phyloP scores from a whole-genome alignment of 2,888 invertebrate genomes.

The Eilema caniola region DNA sequence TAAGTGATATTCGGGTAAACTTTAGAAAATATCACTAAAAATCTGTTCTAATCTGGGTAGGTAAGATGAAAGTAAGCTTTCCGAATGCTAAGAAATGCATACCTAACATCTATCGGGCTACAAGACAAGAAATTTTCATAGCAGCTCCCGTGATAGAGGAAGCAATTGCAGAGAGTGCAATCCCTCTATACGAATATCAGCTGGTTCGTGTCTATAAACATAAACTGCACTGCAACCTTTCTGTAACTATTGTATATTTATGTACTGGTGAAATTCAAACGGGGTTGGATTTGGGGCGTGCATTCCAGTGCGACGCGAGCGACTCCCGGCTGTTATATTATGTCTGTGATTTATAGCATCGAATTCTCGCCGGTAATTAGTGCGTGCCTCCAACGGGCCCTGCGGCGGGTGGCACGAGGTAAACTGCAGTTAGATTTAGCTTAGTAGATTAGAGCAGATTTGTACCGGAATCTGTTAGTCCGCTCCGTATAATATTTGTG shows the following conservation, averaged over 20 bases:
- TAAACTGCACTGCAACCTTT: not conserved
- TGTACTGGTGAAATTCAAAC: slow-evolving; percentile 65
- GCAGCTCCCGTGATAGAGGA: not conserved
- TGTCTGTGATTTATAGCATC: slow-evolving; percentile 86
- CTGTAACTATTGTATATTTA: slow-evolving; percentile 14
- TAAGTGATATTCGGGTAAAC: too few species aligned
- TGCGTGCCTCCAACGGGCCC: slow-evolving; percentile 77
- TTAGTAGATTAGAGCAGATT: too few species aligned
- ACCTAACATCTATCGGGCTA: not conserved
- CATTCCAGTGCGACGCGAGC: slow-evolving; percentile 78
- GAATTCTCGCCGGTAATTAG: slow-evolving; percentile 86
- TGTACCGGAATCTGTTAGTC: too few species aligned
- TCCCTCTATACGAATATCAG: not conserved
- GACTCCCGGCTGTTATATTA: slow-evolving; percentile 79
- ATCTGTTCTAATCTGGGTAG: not conserved
- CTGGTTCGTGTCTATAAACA: not conserved
- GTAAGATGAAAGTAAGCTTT: not conserved
- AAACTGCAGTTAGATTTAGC: slow-evolving; percentile 34
- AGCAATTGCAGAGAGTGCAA: not conserved
- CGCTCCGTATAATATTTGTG: too few species aligned
- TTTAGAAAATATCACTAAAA: not conserved
- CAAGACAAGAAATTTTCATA: not conserved
- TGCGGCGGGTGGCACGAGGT: slow-evolving; percentile 43
- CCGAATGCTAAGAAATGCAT: not conserved
- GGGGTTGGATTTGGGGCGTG: slow-evolving; percentile 77